Evolutionary conservation across 2,888 invertebrate genomes (phyloP).

Genomic region (Tenthredo livida): DNA sequence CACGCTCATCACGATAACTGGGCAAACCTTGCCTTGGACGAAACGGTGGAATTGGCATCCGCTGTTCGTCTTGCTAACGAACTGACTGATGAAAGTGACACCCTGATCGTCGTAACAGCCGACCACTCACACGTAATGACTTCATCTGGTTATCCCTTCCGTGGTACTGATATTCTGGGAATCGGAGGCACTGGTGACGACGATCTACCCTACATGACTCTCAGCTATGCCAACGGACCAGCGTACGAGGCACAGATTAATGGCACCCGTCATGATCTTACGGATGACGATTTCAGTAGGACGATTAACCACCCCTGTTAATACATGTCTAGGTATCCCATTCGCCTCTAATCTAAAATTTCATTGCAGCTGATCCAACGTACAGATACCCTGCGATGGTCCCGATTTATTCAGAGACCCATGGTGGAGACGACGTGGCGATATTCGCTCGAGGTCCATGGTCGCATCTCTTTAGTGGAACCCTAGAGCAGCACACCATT

Average conservation of each 20-base stretch:
- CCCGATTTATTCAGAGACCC: constrained; percentile 84
- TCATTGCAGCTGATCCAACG: constrained; percentile 63
- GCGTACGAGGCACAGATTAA: constrained; percentile 79
- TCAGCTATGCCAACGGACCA: constrained; percentile 89
- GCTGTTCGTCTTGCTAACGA: constrained; percentile 83
- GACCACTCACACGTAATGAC: constrained; percentile 91
- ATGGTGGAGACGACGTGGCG: constrained; percentile 90
- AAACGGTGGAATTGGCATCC: constrained; percentile 88
- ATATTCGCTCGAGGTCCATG: constrained; percentile 89
- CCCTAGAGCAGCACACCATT: constrained; percentile 89
- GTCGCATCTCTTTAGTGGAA: constrained; percentile 90
- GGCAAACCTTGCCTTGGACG: constrained; percentile 86
- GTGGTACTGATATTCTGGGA: constrained; percentile 82
- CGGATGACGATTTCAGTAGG: constrained; percentile 70
- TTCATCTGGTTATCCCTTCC: constrained; percentile 86
- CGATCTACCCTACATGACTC: constrained; percentile 83
- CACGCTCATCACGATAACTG: constrained; percentile 87
- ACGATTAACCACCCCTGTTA: neutral
- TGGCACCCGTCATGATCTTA: constrained; percentile 69
- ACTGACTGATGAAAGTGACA: constrained; percentile 84
- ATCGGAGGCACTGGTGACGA: constrained; percentile 78
- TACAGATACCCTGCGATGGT: constrained; percentile 81
- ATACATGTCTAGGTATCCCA: neutral
- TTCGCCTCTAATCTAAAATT: neutral
- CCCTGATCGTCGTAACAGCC: constrained; percentile 88